Base-by-base conservation (phyloP, 2,113 vertebrate species). In the Grammomys dolichurus region DNA sequence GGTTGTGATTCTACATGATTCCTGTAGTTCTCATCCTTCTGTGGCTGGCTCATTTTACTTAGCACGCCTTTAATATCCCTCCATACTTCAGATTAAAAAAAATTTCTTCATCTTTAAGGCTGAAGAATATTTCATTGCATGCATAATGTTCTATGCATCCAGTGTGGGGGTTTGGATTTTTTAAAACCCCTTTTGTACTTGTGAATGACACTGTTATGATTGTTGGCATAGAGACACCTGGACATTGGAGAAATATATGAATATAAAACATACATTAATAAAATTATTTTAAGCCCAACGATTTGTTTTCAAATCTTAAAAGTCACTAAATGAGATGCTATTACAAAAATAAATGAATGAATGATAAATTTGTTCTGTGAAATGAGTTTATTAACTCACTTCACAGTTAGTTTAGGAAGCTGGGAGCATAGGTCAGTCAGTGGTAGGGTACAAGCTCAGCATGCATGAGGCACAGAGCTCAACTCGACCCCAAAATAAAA, bases 341-440 rank as follows among this genome's bases (percentile, higher is more conserved):
- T 78, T 88, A 46, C 76, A 65, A 75, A 76, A 70, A 81, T 82
- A 36, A 82, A 43, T 33, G 36, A 85, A 90, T 40, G 20, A 93
- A 17, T 75, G 20, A 56, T 73, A 72, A 54, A 82, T 76, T 88
- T 91, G 9, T 43, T 77, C 12, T 76, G 36, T 48, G 33, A 70
- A 87, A 46, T 48, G 43, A 92, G 81, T 80, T 94, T 46, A 82
- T 85, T 85, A 85, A 46, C 26, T 81, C 78, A 54, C 36, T 89
- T 33, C n/a, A 51, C 33, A 78, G 26, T 77, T 69, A 67, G 40
- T 40, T 54, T 87, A 65, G 36, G 58, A 58, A 33, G 6, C 16
- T 48, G 81, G 69, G 14, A 22, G 31, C 46, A 28, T 28, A 75
- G 69, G 8, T 46, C 54, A 73, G n/a, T 43, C 67, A 84, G 43